Conservation (phyloP, 2,113 vertebrate genomes). For the Picathartes gymnocephalus region DNA sequence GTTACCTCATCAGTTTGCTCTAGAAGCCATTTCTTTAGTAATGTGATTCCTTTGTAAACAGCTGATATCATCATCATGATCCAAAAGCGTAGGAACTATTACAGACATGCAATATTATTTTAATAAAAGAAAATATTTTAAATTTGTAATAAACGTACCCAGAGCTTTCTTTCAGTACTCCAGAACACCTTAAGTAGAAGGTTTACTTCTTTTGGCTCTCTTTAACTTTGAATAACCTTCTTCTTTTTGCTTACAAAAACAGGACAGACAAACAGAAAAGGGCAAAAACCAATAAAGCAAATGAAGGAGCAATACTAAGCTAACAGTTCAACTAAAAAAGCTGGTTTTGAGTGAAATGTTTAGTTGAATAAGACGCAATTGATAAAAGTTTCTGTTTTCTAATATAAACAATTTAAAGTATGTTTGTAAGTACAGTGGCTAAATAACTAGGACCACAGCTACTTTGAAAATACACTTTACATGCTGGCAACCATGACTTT, state of each 20-base stretch:
- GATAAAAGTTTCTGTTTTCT: neutral
- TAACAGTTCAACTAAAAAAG: neutral
- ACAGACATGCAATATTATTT: neutral
- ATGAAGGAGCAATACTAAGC: neutral
- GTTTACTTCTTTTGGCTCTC: slow-evolving; percentile 56
- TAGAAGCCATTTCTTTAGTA: neutral
- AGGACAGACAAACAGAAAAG: neutral
- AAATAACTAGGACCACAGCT: neutral
- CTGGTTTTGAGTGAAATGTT: neutral
- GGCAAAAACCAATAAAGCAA: neutral
- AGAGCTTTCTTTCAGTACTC: slow-evolving; percentile 57
- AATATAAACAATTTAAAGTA: neutral
- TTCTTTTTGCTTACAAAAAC: slow-evolving; percentile 64
- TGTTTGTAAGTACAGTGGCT: neutral
- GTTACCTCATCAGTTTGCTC: neutral
- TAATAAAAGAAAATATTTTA: neutral
- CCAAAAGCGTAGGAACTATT: neutral
- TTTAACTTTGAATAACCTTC: slow-evolving; percentile 59
- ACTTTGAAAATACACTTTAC: neutral
- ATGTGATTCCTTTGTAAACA: neutral
- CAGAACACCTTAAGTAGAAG: slow-evolving; percentile 39
- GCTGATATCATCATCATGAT: neutral
- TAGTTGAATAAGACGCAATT: neutral
- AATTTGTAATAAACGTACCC: slow-evolving; percentile 57
- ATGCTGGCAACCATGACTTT: neutral